Percentiles rank a stretch among this genome's conserved stretches.
Conservation (phyloP, 2,888 invertebrate genomes). For the Homarus gammarus region DNA sequence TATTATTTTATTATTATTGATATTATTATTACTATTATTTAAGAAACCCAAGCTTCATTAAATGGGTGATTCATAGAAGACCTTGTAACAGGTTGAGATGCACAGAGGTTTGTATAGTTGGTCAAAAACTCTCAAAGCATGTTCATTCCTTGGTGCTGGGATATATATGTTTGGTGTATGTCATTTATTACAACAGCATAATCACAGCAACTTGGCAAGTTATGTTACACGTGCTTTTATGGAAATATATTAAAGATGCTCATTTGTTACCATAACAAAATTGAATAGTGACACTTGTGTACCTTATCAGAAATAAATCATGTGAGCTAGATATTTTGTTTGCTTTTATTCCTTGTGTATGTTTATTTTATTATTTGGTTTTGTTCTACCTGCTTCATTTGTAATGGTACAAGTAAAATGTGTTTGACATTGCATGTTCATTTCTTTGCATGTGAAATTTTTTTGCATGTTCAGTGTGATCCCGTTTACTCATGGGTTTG, state of each 20-base stretch:
- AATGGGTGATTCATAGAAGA: background rate
- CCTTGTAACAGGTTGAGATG: background rate
- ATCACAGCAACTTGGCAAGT: slow-evolving; percentile 41
- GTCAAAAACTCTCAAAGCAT: slow-evolving; percentile 28
- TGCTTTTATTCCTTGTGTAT: slow-evolving; percentile 46
- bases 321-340: slow-evolving; percentile 66
- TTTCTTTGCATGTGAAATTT: slow-evolving; percentile 13
- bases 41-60: too few relatives aligned
- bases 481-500: background rate
- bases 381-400: background rate
- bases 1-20: too few relatives aligned
- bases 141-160: slow-evolving; percentile 56
- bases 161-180: slow-evolving; percentile 44
- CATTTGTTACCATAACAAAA: slow-evolving; percentile 56
- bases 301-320: slow-evolving; percentile 58
- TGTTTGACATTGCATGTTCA: background rate
- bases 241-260: slow-evolving; percentile 46
- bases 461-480: slow-evolving; percentile 19
- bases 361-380: slow-evolving; percentile 28
- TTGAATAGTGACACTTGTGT: slow-evolving; percentile 43
- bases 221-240: slow-evolving; percentile 38
- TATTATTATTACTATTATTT: too few relatives aligned
- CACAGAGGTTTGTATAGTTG: slow-evolving; percentile 16
- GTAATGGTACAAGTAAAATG: background rate
- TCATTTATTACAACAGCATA: slow-evolving; percentile 32